A percentile compares a stretch with the other conserved stretches of the same genome.
Evolutionary conservation across 2,888 invertebrate species (phyloP).

Genomic region (Drosophila macrospina): DNA sequence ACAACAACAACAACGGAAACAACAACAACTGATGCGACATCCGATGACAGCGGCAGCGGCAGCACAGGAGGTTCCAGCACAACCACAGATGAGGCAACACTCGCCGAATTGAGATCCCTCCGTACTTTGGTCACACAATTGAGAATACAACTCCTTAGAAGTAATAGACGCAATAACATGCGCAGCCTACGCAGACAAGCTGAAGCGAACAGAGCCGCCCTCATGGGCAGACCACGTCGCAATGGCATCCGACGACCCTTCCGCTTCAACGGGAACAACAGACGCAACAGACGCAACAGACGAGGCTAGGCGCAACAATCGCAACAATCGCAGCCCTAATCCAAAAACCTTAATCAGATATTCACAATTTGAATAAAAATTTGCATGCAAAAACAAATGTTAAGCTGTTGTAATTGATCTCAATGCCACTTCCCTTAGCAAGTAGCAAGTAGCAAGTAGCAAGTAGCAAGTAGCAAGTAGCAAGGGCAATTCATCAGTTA

Average conservation of each 20-base stretch:
- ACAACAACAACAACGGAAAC: too few relatives aligned
- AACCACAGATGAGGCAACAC: not conserved
- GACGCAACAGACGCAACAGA: not conserved
- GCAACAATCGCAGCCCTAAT: not conserved
- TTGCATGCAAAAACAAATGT: not conserved
- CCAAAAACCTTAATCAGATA: too few relatives aligned
- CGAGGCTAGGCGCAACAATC: not conserved
- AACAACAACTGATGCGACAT: not conserved
- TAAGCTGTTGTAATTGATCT: too few relatives aligned
- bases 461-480: too few relatives aligned
- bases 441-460: too few relatives aligned
- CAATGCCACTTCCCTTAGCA: too few relatives aligned
- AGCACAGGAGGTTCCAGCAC: not conserved
- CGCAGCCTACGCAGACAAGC: not conserved
- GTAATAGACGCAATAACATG: not conserved
- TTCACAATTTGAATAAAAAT: not conserved
- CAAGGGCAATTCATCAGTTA: too few relatives aligned
- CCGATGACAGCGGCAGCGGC: not conserved
- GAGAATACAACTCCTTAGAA: too few relatives aligned
- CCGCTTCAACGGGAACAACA: not conserved
- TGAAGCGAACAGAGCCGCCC: not conserved
- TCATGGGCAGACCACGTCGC: not conserved
- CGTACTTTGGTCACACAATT: not conserved
- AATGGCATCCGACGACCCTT: too few relatives aligned
- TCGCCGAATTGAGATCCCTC: not conserved